Base-by-base conservation (phyloP, 2,797 vertebrate genomes). In the Clarias fuscus region DNA sequence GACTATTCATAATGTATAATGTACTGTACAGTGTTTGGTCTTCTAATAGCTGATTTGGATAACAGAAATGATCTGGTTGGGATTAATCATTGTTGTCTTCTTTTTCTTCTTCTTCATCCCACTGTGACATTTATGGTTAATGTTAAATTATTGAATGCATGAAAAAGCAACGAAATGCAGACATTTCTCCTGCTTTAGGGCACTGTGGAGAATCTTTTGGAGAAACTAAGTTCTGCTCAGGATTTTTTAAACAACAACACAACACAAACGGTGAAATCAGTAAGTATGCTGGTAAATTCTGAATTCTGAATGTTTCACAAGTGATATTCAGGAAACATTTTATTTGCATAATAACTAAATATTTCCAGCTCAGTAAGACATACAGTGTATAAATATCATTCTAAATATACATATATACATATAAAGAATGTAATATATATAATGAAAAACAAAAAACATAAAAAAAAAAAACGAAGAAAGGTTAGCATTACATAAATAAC, bases 221-320 rank as follows among this genome's bases (percentile, higher is more conserved):
- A 59, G 10, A 76, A 82, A 18, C 90, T 90, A 70, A 89, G 1
- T 0, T 2, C 79, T 43, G 94, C 95, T 65, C 93, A 97, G 92
- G 89, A 88, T 77, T 94, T 96, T 88, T 90, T 97, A 85, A 88
- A 94, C 86, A 90, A 73, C 84, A 93, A 96, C 76, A 90, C 27
- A 0, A 78, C 91, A 68, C 90, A 90, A 85, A 94, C 96, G 73
- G 86, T 96, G 86, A 94, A 95, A 92, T 93, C 88, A 0, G 97
- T 97, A 93, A 97, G 97, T 85, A 73, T 43, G 68, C 53, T 27
- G 64, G 64, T 33, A 14, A 40, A 53, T 30, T 37, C 37, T 37
- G 37, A 40, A 53, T 30, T 37, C 37, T 37, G 37, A 37, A n/a
- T 62, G 7, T 2, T 27, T 7, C 75, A 68, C 17, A 83, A 37